phyloP scores from a whole-genome alignment of 2,113 vertebrate genomes.

The Ariopsis seemanni region DNA sequence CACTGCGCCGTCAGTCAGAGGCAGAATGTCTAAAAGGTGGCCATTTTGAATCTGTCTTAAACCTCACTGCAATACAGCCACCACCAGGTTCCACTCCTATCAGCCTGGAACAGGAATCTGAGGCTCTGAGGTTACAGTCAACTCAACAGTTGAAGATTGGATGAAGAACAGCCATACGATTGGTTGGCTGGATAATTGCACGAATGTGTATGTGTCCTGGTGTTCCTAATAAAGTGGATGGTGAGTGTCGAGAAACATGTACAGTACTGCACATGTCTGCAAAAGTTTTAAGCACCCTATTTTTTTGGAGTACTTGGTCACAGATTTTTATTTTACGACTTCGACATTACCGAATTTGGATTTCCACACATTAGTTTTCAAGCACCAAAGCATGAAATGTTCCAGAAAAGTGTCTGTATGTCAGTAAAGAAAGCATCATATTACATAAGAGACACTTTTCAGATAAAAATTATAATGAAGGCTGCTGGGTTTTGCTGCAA shows the following conservation, averaged over 20 bases:
- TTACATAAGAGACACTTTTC: no score
- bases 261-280: no score
- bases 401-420: no score
- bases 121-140: not conserved
- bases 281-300: no score
- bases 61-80: not conserved
- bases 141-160: not conserved
- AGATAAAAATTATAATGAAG: no score
- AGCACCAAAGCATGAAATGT: no score
- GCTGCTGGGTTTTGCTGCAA: no score
- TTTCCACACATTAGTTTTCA: no score
- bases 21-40: conserved; percentile 34
- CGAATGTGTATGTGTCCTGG: not conserved
- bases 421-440: no score
- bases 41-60: conserved; percentile 46
- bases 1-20: conserved; percentile 47
- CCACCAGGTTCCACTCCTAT: not conserved
- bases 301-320: no score
- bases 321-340: no score
- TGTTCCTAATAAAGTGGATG: not conserved
- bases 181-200: not conserved
- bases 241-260: not conserved
- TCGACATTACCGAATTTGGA: no score
- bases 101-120: not conserved
- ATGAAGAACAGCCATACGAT: not conserved